Conservation (phyloP, 2,797 vertebrate species). For the Trichosurus vulpecula region DNA sequence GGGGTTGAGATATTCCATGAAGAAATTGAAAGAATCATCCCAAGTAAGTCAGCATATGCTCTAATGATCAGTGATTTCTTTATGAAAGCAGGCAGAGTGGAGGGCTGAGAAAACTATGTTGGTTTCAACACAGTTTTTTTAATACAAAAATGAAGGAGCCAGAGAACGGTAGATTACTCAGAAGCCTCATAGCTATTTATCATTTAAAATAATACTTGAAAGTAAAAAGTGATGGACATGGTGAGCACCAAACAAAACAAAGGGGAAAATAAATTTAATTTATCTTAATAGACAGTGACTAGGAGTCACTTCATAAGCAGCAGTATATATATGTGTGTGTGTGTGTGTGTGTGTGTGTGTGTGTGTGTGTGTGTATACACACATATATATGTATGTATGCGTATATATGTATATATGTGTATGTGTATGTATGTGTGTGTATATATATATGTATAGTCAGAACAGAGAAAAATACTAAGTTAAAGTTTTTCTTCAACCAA, state of each 20-base stretch:
- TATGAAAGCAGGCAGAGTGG: neutral
- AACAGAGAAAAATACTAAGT: neutral
- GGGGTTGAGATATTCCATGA: neutral
- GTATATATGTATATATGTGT: too few relatives aligned
- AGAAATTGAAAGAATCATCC: neutral
- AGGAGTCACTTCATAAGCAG: neutral
- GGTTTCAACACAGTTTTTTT: neutral
- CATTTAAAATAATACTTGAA: neutral
- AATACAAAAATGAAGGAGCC: neutral
- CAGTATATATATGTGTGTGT: too few relatives aligned
- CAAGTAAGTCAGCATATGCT: neutral
- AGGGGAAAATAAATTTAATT: neutral
- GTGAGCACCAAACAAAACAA: neutral
- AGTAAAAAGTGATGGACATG: neutral
- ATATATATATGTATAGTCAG: neutral
- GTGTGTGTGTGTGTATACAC: too few relatives aligned
- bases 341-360: too few relatives aligned
- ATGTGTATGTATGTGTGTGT: too few relatives aligned
- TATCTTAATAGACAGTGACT: neutral
- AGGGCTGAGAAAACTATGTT: neutral
- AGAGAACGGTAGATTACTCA: neutral
- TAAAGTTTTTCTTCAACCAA: neutral
- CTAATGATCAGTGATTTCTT: neutral
- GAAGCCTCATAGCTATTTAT: neutral
- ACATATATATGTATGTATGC: too few relatives aligned